phyloP scores from a whole-genome alignment of 2,113 vertebrate species.

The Salvelinus namaycush region DNA sequence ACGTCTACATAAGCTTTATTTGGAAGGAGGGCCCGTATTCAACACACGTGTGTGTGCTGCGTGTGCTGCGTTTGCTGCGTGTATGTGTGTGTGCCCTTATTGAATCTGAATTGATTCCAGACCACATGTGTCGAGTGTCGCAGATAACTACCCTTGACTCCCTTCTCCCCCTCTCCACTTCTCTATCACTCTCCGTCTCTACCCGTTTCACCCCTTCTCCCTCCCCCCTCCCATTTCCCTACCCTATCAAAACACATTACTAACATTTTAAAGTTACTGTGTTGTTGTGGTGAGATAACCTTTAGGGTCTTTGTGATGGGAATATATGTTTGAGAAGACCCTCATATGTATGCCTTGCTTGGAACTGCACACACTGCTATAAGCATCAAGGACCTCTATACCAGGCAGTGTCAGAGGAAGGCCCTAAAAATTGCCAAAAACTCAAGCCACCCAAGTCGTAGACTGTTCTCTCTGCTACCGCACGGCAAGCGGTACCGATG shows the following conservation, averaged over 20 bases:
- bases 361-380: too few relatives aligned
- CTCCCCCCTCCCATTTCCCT: background rate
- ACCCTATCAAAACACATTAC: background rate
- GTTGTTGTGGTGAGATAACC: too few relatives aligned
- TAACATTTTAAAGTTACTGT: background rate
- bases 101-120: background rate
- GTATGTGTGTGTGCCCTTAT: background rate
- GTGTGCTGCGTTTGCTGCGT: background rate
- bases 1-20: constrained; percentile 66
- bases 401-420: too few relatives aligned
- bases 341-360: too few relatives aligned
- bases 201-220: background rate
- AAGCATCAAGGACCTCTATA: too few relatives aligned
- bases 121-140: background rate
- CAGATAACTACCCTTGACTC: background rate
- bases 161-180: background rate
- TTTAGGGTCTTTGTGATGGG: too few relatives aligned
- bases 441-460: too few relatives aligned
- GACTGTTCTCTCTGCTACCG: too few relatives aligned
- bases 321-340: too few relatives aligned
- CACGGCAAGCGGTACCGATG: too few relatives aligned
- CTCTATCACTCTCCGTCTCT: background rate
- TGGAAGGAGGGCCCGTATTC: constrained; percentile 42
- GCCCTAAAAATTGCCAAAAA: too few relatives aligned
- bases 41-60: background rate